Conservation (phyloP, 2,888 invertebrate genomes). For the Sarcophaga carnaria region DNA sequence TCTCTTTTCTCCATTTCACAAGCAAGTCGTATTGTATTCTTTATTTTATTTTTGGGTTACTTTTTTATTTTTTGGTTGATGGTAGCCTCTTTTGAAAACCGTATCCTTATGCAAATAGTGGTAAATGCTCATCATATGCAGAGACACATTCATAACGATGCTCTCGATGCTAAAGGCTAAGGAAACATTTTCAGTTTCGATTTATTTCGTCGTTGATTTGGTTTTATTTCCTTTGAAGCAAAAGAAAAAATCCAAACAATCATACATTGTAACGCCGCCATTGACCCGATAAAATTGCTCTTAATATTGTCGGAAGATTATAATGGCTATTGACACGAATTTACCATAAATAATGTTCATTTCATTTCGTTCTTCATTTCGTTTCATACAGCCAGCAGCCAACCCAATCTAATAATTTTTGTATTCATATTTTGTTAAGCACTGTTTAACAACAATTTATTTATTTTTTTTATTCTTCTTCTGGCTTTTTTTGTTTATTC, state of each 20-base stretch:
- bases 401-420: no score
- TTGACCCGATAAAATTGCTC: constrained; percentile 1
- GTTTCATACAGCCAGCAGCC: background rate
- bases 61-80: background rate
- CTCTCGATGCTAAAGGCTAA: background rate
- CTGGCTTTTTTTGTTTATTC: background rate
- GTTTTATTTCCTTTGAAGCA: background rate
- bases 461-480: background rate
- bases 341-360: background rate
- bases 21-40: constrained; percentile 21
- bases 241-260: background rate
- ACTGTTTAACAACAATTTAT: background rate
- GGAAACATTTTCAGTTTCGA: background rate
- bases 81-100: background rate
- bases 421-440: no score
- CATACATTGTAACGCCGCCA: background rate
- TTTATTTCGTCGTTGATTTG: background rate
- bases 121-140: background rate
- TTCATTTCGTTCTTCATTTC: background rate
- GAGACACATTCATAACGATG: background rate
- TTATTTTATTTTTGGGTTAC: background rate
- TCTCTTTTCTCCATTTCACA: constrained; percentile 24
- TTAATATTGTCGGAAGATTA: background rate
- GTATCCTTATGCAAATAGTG: constrained; percentile 42
- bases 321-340: background rate